phyloP scores from a whole-genome alignment of 2,888 invertebrate genomes.

The Pediacus dermestoides region DNA sequence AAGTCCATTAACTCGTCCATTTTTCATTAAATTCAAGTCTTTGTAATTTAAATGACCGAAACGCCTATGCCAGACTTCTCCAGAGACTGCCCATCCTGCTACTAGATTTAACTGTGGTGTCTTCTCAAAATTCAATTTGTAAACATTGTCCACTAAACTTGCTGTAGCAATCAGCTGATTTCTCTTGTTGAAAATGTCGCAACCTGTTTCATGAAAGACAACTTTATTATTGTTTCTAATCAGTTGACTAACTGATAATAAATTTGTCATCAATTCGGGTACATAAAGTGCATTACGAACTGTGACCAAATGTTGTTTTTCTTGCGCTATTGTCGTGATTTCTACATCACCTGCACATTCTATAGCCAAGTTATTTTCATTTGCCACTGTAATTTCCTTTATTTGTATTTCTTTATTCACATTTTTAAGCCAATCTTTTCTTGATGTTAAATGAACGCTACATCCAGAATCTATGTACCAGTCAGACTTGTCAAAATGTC shows the following conservation, averaged over 20 bases:
- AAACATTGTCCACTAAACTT: constrained; percentile 22
- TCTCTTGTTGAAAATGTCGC: constrained; percentile 25
- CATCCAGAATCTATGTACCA: constrained; percentile 35
- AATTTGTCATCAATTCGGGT: constrained; percentile 3
- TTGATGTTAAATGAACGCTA: constrained; percentile 28
- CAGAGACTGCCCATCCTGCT: not conserved
- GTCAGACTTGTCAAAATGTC: constrained; percentile 20
- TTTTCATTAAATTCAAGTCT: constrained; percentile 16
- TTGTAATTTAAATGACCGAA: constrained; percentile 19
- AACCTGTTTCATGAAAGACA: constrained; percentile 22
- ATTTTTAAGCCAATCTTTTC: constrained; percentile 18
- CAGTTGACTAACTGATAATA: constrained; percentile 19
- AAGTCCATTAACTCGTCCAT: constrained; percentile 5
- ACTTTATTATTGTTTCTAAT: constrained; percentile 28
- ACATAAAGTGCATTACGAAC: not conserved
- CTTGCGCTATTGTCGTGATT: constrained; percentile 15
- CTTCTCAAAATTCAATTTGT: constrained; percentile 19
- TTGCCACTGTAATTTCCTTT: constrained; percentile 23
- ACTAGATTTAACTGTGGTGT: not conserved
- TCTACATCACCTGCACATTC: constrained; percentile 23
- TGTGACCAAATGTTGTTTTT: not conserved
- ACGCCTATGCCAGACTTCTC: constrained; percentile 23
- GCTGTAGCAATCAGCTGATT: constrained; percentile 22
- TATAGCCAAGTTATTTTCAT: constrained; percentile 22
- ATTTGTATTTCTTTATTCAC: constrained; percentile 11